phyloP scores from a whole-genome alignment of 2,113 vertebrate genomes.

The Monopterus albus region DNA sequence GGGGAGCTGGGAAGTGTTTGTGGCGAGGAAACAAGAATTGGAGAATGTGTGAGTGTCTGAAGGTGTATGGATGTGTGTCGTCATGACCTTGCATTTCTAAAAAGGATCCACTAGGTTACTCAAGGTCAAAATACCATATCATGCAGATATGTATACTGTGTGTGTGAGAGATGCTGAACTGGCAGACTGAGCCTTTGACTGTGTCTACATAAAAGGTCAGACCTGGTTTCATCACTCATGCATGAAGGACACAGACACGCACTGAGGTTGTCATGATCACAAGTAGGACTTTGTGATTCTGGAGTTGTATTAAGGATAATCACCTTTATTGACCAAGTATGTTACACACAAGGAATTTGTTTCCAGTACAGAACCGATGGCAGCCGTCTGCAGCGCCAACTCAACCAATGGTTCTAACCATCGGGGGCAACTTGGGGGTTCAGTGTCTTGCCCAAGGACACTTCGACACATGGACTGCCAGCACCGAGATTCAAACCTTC shows the following conservation, averaged over 20 bases:
- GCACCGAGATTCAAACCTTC: no score
- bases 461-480: no score
- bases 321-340: no score
- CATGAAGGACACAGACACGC: conserved; percentile 1
- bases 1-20: conserved; percentile 1
- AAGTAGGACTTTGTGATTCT: background rate
- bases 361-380: no score
- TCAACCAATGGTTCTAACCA: no score
- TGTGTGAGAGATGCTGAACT: conserved; percentile 1
- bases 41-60: conserved; percentile 37
- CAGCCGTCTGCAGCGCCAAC: no score
- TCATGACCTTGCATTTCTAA: conserved; percentile 42
- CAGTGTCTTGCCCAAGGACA: no score
- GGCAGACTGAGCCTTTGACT: background rate
- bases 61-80: background rate
- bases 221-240: background rate
- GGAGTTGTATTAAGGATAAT: background rate
- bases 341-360: no score
- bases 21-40: no score
- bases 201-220: conserved; percentile 28
- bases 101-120: background rate
- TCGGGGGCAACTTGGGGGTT: no score
- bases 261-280: conserved; percentile 3
- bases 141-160: background rate
- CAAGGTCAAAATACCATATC: conserved; percentile 14